These are phyloP conservation scores for Ornithoptera alexandrae DNA, from an alignment of 2,888 invertebrate genomes.

Conservation along the genomic window DNA sequence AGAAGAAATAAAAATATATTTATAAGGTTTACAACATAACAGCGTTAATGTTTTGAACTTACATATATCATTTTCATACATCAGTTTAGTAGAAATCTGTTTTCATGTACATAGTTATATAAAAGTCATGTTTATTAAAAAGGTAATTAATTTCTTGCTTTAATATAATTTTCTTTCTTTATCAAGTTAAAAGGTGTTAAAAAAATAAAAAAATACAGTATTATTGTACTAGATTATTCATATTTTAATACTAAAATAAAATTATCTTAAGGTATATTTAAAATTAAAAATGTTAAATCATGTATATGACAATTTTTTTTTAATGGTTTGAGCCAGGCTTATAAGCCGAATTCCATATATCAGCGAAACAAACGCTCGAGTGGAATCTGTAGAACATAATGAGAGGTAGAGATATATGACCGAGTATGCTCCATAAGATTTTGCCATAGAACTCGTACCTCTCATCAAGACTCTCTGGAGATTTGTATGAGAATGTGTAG, in stretches of 20 bases:
- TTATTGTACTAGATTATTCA: not conserved
- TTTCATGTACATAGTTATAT: too few species aligned
- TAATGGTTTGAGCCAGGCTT: conserved; percentile 77
- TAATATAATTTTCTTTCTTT: too few species aligned
- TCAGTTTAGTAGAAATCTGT: too few species aligned
- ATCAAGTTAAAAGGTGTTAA: not conserved
- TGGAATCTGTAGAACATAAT: conserved; percentile 90
- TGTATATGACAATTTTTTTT: not conserved
- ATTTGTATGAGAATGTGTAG: conserved; percentile 83
- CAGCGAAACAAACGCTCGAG: conserved; percentile 88
- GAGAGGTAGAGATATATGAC: conserved; percentile 85
- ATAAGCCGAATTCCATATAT: conserved; percentile 89
- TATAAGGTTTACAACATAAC: too few species aligned
- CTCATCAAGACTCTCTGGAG: conserved; percentile 71
- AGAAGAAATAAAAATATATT: too few species aligned
- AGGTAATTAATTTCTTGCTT: too few species aligned
- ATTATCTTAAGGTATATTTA: not conserved
- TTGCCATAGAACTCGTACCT: conserved; percentile 85
- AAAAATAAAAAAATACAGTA: not conserved
- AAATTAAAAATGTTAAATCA: not conserved
- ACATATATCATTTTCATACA: too few species aligned
- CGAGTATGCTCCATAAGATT: conserved; percentile 85
- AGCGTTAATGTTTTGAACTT: too few species aligned
- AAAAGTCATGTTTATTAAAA: too few species aligned
- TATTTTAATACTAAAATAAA: not conserved